phyloP scores from a whole-genome alignment of 2,113 vertebrate genomes.

The Marmota flaviventris region DNA sequence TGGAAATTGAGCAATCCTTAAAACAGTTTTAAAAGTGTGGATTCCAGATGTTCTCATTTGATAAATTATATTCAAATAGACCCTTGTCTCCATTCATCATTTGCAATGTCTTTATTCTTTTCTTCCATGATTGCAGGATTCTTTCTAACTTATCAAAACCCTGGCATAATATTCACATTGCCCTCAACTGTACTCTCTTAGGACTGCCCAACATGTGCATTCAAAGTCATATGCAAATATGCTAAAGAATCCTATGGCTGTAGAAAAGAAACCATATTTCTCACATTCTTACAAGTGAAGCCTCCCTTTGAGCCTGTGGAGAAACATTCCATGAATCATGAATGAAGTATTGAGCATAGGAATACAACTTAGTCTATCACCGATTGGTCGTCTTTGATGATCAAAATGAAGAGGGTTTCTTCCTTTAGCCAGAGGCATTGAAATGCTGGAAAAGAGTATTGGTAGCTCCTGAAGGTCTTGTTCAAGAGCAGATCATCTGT shows the following conservation, averaged over 20 bases:
- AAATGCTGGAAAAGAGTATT: neutral
- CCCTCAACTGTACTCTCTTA: neutral
- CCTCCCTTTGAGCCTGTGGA: neutral
- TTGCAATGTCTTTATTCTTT: neutral
- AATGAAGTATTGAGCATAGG: conserved; percentile 7
- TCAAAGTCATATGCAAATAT: conserved; percentile 4
- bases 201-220: neutral
- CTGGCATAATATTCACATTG: neutral
- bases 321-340: neutral
- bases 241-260: neutral
- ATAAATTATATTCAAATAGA: neutral
- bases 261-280: neutral
- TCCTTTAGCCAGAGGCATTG: neutral
- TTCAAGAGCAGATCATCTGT: conserved; percentile 58
- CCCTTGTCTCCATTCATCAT: neutral
- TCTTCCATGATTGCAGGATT: neutral
- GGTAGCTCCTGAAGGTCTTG: conserved; percentile 53
- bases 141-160: neutral
- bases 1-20: neutral
- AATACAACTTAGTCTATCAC: neutral
- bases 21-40: conserved; percentile 24
- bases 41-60: neutral
- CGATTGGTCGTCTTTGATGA: conserved; percentile 3
- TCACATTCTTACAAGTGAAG: conserved; percentile 37
- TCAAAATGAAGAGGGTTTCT: conserved; percentile 48